phyloP scores from a whole-genome alignment of 92 coral and sea anemone species.

The Epizoanthus scotinus region DNA sequence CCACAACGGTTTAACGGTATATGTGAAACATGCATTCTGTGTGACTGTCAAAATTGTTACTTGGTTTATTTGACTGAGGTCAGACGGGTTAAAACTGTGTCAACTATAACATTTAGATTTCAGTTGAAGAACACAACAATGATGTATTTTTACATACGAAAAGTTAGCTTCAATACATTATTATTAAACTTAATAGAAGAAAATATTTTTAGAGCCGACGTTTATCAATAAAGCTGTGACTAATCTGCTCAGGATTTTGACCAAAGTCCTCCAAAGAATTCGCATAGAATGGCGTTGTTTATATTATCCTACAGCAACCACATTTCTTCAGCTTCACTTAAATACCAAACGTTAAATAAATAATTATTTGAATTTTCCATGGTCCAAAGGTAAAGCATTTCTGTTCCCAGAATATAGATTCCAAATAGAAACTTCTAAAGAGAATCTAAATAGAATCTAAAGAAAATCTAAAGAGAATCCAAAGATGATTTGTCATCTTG shows the following conservation, averaged over 20 bases:
- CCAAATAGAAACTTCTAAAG: background rate
- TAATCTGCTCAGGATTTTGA: background rate
- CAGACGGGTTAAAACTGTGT: constrained; percentile 14
- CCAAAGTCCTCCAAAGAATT: constrained; percentile 3
- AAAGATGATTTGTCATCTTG: too few relatives aligned
- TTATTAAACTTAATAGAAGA: background rate
- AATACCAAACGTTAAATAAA: background rate
- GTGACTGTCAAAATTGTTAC: background rate
- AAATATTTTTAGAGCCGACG: background rate
- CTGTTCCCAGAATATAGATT: background rate
- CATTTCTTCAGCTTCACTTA: too few relatives aligned
- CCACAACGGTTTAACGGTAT: background rate
- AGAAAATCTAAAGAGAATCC: too few relatives aligned
- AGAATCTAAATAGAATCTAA: too few relatives aligned
- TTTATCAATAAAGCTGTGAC: background rate
- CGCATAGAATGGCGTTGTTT: background rate
- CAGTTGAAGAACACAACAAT: background rate
- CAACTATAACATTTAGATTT: background rate
- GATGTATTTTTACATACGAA: background rate
- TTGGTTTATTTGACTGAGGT: constrained; percentile 5
- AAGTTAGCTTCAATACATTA: background rate
- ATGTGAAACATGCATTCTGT: background rate
- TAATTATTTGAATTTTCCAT: background rate
- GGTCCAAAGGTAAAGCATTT: background rate
- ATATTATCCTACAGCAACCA: too few relatives aligned